Conservation (phyloP, 2,888 invertebrate species). For the Lathronympha strigana region DNA sequence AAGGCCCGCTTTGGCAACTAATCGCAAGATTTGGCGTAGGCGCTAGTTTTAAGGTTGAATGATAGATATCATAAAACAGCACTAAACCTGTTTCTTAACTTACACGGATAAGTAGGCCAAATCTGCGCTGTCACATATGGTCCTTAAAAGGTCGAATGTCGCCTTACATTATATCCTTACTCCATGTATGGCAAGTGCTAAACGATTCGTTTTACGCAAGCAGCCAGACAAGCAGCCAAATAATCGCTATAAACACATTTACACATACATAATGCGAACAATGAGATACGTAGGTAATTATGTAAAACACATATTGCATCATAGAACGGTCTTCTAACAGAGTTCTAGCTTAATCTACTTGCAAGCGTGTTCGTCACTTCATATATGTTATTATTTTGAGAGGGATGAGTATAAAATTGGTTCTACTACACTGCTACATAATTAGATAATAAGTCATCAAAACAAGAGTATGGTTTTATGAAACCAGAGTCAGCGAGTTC, state of each 20-base stretch:
- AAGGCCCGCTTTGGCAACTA: too few relatives aligned
- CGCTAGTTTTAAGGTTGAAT: too few relatives aligned
- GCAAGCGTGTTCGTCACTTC: background rate
- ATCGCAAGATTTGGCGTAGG: too few relatives aligned
- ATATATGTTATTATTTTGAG: background rate
- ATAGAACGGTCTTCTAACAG: slow-evolving; percentile 5
- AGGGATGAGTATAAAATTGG: too few relatives aligned
- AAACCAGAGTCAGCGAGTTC: too few relatives aligned
- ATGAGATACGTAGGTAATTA: background rate
- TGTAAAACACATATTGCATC: slow-evolving; percentile 15
- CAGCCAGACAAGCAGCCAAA: slow-evolving; percentile 1
- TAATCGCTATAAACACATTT: background rate
- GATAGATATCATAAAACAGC: too few relatives aligned
- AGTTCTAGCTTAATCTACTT: background rate
- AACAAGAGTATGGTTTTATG: too few relatives aligned
- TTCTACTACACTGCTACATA: too few relatives aligned
- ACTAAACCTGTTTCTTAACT: background rate
- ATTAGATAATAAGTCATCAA: too few relatives aligned
- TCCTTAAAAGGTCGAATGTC: slow-evolving; percentile 1
- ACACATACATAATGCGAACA: background rate
- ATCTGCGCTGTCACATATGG: background rate
- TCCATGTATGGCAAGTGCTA: background rate
- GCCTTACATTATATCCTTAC: background rate
- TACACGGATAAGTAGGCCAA: background rate
- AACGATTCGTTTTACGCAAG: slow-evolving; percentile 9